Conservation (phyloP, 2,797 vertebrate genomes). For the Thaleichthys pacificus region DNA sequence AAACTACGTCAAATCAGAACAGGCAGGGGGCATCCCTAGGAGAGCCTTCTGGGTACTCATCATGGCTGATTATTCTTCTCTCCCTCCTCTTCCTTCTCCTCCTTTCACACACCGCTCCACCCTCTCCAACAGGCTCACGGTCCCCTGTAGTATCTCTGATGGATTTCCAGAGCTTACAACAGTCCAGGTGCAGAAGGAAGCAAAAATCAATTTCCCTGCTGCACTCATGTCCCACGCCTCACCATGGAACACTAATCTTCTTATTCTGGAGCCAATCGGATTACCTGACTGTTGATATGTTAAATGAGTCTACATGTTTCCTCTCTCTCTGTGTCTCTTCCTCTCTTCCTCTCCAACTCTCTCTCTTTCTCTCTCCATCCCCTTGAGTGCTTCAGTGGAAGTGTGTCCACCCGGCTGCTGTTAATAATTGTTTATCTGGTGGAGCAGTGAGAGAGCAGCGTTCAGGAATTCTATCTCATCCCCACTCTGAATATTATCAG, state of each 20-base stretch:
- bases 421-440: conserved; percentile 13
- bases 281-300: conserved; percentile 19
- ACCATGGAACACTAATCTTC: conserved; percentile 12
- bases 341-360: background rate
- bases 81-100: conserved; percentile 11
- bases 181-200: background rate
- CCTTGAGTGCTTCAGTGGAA: background rate
- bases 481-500: background rate
- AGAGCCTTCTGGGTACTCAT: too few relatives aligned
- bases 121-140: conserved; percentile 2
- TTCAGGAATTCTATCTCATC: background rate
- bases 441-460: background rate
- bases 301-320: conserved; percentile 3
- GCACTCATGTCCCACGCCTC: background rate
- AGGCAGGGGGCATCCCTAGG: too few relatives aligned
- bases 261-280: conserved; percentile 14
- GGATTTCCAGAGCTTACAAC: background rate
- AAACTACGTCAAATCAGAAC: background rate
- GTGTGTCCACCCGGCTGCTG: background rate
- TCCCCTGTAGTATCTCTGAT: background rate
- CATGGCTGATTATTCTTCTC: background rate
- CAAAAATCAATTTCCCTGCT: background rate
- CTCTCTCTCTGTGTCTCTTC: background rate
- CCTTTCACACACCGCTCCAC: conserved; percentile 38
- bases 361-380: background rate